Evolutionary conservation across 1,140 invertebrate genomes (phyloP).

Genomic region (Drosophila pruinosa): DNA sequence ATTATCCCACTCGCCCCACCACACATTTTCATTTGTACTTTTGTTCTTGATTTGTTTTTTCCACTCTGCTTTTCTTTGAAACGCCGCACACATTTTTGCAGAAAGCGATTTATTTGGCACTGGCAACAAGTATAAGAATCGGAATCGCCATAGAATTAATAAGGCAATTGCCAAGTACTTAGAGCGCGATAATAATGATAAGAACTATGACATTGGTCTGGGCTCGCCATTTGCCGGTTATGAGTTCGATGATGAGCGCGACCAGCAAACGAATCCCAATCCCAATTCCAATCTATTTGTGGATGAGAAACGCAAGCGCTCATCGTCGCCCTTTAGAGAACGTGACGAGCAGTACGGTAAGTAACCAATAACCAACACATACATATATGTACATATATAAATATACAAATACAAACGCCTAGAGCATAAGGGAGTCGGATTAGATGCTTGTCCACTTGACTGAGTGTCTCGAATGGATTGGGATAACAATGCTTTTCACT

Average conservation of each 20-base stretch:
- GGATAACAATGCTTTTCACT: conserved; percentile 58
- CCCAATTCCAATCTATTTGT: conserved; percentile 49
- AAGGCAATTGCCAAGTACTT: conserved; percentile 81
- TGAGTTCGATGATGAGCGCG: conserved; percentile 65
- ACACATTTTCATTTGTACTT: not conserved
- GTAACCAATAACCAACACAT: conserved; percentile 31
- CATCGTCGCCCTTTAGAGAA: conserved; percentile 71
- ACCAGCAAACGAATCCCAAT: conserved; percentile 44
- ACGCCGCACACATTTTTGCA: conserved; percentile 30
- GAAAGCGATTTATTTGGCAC: conserved; percentile 68
- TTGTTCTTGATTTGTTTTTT: not conserved
- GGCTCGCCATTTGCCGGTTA: conserved; percentile 51
- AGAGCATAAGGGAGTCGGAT: conserved; percentile 7
- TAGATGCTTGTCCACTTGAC: conserved; percentile 60
- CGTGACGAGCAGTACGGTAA: conserved; percentile 78
- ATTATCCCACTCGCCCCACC: not conserved
- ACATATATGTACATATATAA: not conserved
- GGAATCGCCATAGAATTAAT: conserved; percentile 78
- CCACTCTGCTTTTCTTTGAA: not conserved
- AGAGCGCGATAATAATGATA: conserved; percentile 61
- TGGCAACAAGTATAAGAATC: conserved; percentile 65
- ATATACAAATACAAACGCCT: conserved; percentile 1
- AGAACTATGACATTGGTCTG: conserved; percentile 61
- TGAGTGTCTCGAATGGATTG: conserved; percentile 46
- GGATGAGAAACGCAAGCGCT: conserved; percentile 45